Conservation (phyloP, 2,888 invertebrate genomes). For the Leptura quadrifasciata region DNA sequence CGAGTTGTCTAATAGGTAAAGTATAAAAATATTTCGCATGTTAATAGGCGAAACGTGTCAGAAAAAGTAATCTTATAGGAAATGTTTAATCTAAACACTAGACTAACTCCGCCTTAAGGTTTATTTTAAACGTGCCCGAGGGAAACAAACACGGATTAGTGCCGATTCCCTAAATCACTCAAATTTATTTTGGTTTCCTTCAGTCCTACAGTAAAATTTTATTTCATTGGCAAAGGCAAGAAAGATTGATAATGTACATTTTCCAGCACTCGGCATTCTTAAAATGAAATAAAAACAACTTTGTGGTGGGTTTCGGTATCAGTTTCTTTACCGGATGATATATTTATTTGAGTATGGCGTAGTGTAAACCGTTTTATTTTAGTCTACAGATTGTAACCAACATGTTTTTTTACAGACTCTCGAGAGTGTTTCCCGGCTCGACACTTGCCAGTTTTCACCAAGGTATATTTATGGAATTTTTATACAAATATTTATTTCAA, state of each 20-base stretch:
- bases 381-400: constrained; percentile 37
- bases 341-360: constrained; percentile 62
- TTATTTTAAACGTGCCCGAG: constrained; percentile 60
- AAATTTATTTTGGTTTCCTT: constrained; percentile 55
- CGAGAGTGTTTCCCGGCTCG: constrained; percentile 87
- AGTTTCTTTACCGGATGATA: constrained; percentile 59
- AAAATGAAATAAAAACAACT: constrained; percentile 30
- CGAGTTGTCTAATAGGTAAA: constrained; percentile 79
- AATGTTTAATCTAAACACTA: constrained; percentile 44
- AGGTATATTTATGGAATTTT: constrained; percentile 74
- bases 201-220: constrained; percentile 43
- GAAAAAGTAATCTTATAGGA: constrained; percentile 50
- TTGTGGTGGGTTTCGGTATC: constrained; percentile 17
- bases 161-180: constrained; percentile 50
- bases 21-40: constrained; percentile 50
- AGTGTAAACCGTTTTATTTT: constrained; percentile 57
- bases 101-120: constrained; percentile 49
- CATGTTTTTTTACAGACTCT: constrained; percentile 80
- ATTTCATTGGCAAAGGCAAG: constrained; percentile 3
- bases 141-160: constrained; percentile 58
- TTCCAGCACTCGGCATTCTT: constrained; percentile 9
- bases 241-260: constrained; percentile 18
- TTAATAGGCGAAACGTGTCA: constrained; percentile 47
- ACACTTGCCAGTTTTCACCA: constrained; percentile 87
- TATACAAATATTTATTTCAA: constrained; percentile 11